Conservation (phyloP, 2,888 invertebrate species). For the Onthophagus sagittarius region DNA sequence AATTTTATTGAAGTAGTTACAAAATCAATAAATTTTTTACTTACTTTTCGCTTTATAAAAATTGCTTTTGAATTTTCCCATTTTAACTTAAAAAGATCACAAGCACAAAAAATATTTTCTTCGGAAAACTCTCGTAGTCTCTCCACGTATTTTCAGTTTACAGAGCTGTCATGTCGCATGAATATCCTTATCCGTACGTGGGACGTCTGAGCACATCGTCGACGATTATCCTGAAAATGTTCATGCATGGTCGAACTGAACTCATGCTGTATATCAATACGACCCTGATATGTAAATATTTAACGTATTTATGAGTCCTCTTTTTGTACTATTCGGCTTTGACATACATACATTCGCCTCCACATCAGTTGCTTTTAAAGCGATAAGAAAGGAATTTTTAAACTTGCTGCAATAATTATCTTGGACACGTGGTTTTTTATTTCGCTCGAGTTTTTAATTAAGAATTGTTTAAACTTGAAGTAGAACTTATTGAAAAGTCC, state of each 20-base stretch:
- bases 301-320: neutral
- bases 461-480: neutral
- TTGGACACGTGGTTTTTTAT: neutral
- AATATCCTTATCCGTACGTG: conserved; percentile 1
- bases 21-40: neutral
- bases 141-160: neutral
- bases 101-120: neutral
- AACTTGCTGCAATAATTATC: neutral
- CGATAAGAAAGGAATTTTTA: neutral
- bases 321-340: conserved; percentile 1
- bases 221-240: conserved; percentile 1
- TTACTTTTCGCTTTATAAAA: neutral
- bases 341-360: conserved; percentile 7
- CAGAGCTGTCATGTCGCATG: neutral
- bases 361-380: neutral
- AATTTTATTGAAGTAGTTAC: too few relatives aligned
- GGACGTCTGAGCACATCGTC: conserved; percentile 1
- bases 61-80: neutral
- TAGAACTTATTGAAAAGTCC: neutral
- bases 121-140: neutral
- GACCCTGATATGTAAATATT: neutral
- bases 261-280: conserved; percentile 3
- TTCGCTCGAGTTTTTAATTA: neutral
- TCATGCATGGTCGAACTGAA: neutral
- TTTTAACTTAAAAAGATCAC: neutral